Evolutionary conservation across 2,113 vertebrate species (phyloP).

Genomic region (Xiphias gladius): DNA sequence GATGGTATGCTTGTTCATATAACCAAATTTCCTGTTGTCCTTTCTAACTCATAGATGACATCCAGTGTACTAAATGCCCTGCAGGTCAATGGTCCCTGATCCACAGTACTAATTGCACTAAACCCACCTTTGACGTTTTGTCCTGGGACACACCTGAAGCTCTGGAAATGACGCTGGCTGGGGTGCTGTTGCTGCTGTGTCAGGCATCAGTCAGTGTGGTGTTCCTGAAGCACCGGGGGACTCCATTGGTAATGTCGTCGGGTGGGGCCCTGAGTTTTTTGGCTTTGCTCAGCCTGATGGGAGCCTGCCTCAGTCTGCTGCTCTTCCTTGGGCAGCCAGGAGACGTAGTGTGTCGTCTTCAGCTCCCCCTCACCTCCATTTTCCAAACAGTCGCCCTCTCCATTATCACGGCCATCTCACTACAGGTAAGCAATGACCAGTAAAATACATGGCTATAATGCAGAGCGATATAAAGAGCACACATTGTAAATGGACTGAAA

Average conservation of each 20-base stretch:
- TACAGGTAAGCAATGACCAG: conserved; percentile 79
- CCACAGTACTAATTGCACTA: conserved; percentile 79
- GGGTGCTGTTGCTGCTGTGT: conserved; percentile 61
- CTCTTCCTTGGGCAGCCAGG: conserved; percentile 86
- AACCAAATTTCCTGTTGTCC: not conserved
- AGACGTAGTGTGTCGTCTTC: conserved; percentile 73
- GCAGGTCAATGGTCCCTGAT: conserved; percentile 83
- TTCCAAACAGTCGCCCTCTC: conserved; percentile 86
- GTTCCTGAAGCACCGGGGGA: conserved; percentile 78
- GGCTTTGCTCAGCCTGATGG: conserved; percentile 78
- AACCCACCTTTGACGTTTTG: conserved; percentile 80
- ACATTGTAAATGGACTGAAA: conserved; percentile 14
- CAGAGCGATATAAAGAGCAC: not conserved
- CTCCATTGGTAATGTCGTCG: conserved; percentile 78
- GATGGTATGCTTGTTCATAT: not conserved
- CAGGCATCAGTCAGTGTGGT: conserved; percentile 62
- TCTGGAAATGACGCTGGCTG: conserved; percentile 65
- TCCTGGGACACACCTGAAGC: conserved; percentile 78
- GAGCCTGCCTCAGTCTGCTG: conserved; percentile 80
- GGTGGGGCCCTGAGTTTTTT: conserved; percentile 83
- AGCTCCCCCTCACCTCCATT: conserved; percentile 81
- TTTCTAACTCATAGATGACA: conserved; percentile 79
- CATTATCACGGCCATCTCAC: conserved; percentile 83
- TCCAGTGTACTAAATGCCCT: conserved; percentile 82
- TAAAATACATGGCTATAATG: not conserved